A percentile compares a stretch with the other conserved stretches of the same genome.
Evolutionary conservation across 2,113 vertebrate species (phyloP).

Genomic region (Ageneiosus marmoratus): DNA sequence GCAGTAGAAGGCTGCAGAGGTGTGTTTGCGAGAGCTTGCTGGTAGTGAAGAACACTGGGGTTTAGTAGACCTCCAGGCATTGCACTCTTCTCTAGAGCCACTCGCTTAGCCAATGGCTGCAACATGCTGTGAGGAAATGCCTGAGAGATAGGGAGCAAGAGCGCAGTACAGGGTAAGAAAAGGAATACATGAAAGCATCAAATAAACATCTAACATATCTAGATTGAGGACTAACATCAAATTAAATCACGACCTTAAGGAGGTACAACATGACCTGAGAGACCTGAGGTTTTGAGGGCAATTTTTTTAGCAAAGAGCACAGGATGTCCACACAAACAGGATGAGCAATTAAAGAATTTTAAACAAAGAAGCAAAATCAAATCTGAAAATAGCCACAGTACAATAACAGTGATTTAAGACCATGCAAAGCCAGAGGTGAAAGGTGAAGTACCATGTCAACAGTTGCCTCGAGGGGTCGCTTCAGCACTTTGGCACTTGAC

Average conservation of each 20-base stretch:
- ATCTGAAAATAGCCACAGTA: conserved; percentile 93
- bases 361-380: conserved; percentile 88
- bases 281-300: conserved; percentile 32
- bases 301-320: conserved; percentile 55
- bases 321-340: conserved; percentile 55
- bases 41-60: conserved; percentile 97
- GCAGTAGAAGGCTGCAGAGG: conserved; percentile 92
- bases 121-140: conserved; percentile 94
- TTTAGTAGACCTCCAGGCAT: conserved; percentile 90
- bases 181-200: neutral
- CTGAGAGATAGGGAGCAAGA: conserved; percentile 67
- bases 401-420: conserved; percentile 86
- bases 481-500: conserved; percentile 99
- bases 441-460: conserved; percentile 99
- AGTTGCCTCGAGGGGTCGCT: conserved; percentile 99
- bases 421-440: conserved; percentile 99
- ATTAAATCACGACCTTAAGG: conserved; percentile 9
- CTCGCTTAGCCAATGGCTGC: conserved; percentile 99
- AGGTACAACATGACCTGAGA: conserved; percentile 1
- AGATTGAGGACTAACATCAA: neutral
- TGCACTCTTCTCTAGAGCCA: conserved; percentile 95
- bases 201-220: neutral
- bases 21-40: conserved; percentile 93
- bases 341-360: conserved; percentile 72
- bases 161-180: neutral